Percentiles rank a stretch among this genome's conserved stretches.
phyloP scores from a whole-genome alignment of 2,797 vertebrate species.

The Danio jaintianensis region DNA sequence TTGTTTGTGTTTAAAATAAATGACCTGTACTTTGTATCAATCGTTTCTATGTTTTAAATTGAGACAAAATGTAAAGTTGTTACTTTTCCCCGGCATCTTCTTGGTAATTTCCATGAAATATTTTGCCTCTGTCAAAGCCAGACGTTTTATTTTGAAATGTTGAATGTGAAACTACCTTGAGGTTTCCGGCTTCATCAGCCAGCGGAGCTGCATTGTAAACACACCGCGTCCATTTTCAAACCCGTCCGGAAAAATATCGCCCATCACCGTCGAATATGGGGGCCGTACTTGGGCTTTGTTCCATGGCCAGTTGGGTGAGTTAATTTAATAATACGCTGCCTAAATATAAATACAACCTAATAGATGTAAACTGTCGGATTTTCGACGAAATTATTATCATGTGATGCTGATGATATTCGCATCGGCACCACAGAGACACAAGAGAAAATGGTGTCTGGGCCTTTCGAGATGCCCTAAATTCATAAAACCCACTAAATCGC shows the following conservation, averaged over 20 bases:
- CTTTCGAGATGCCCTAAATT: neutral
- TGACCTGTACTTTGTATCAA: neutral
- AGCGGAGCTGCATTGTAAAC: constrained; percentile 56
- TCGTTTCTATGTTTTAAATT: neutral
- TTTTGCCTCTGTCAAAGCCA: neutral
- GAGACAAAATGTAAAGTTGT: neutral
- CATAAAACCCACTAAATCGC: neutral
- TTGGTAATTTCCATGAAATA: neutral
- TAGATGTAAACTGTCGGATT: neutral
- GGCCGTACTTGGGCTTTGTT: constrained; percentile 90
- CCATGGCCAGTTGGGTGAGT: constrained; percentile 95
- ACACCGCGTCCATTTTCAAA: constrained; percentile 63
- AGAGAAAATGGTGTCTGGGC: constrained; percentile 47
- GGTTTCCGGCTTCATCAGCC: constrained; percentile 6
- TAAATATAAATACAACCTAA: neutral
- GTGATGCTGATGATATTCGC: neutral
- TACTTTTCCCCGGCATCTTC: neutral
- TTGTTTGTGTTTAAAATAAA: neutral
- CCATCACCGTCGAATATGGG: constrained; percentile 80
- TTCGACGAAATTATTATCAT: neutral
- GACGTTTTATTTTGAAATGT: constrained; percentile 34
- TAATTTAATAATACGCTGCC: neutral
- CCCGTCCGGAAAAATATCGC: neutral
- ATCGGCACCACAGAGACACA: neutral
- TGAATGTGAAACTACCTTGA: neutral